These are phyloP conservation scores for Eupithecia centaureata DNA, from an alignment of 2,888 invertebrate genomes.

Conservation along the genomic window DNA sequence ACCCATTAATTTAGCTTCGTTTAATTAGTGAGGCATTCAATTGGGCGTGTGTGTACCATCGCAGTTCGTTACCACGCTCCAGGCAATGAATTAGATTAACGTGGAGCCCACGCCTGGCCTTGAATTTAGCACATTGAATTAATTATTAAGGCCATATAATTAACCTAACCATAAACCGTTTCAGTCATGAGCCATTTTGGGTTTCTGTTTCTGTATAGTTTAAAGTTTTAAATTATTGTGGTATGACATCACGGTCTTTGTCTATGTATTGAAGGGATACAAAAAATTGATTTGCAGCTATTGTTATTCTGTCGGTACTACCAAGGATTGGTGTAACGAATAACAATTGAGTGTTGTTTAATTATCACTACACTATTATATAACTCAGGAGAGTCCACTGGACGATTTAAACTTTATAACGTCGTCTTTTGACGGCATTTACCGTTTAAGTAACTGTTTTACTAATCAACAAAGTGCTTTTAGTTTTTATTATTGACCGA, in stretches of 20 bases:
- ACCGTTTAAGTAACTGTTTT: too few species aligned
- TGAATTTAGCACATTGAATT: constrained; percentile 8
- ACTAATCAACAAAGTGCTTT: too few species aligned
- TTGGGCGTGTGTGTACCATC: background rate
- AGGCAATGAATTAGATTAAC: constrained; percentile 11
- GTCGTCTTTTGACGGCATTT: too few species aligned
- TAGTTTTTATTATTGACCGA: too few species aligned
- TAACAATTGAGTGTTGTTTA: background rate
- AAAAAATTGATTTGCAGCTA: background rate
- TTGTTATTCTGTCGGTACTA: background rate
- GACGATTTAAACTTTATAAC: too few species aligned
- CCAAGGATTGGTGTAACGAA: background rate
- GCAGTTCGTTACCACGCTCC: background rate
- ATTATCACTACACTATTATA: background rate
- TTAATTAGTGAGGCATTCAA: background rate
- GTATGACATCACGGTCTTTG: background rate
- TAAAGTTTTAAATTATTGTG: background rate
- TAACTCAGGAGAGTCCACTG: too few species aligned
- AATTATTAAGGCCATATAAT: constrained; percentile 50
- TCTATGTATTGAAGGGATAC: background rate
- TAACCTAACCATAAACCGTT: background rate
- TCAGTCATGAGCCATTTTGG: background rate
- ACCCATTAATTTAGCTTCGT: background rate
- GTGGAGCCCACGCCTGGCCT: constrained; percentile 8
- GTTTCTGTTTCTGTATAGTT: background rate